Percentiles rank a stretch among this genome's conserved stretches.
Evolutionary conservation across 2,888 invertebrate genomes (phyloP).

Genomic region (Lapara coniferarum): DNA sequence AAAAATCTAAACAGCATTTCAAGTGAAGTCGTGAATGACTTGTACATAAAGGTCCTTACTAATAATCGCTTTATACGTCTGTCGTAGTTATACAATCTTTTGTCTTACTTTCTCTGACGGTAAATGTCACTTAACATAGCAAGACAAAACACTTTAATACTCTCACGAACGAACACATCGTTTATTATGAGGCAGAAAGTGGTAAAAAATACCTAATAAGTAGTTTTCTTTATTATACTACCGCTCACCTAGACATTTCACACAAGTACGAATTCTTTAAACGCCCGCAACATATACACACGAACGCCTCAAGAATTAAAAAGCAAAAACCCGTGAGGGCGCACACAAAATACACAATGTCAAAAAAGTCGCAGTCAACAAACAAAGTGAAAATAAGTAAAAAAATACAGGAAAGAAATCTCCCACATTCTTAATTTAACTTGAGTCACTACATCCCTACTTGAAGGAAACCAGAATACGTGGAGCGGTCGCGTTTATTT

Average conservation of each 20-base stretch:
- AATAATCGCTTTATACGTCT: no score
- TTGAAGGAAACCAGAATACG: conserved; percentile 53
- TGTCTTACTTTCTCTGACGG: no score
- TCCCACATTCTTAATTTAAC: conserved; percentile 83
- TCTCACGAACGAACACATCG: no score
- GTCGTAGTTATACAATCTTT: no score
- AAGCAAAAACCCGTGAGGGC: conserved; percentile 58
- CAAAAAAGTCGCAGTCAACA: conserved; percentile 81
- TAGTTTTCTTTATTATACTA: no score
- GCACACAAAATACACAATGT: conserved; percentile 78
- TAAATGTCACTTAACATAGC: no score
- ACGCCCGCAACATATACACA: conserved; percentile 47
- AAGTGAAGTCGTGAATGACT: no score
- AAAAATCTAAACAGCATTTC: no score
- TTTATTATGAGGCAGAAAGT: no score
- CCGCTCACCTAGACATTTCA: not conserved
- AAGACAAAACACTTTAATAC: no score
- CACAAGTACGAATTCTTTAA: not conserved
- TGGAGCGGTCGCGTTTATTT: conserved; percentile 39
- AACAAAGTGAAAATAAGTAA: conserved; percentile 69
- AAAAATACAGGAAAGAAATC: conserved; percentile 68
- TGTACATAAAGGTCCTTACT: no score
- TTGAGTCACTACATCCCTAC: conserved; percentile 81
- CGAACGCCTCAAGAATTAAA: conserved; percentile 78
- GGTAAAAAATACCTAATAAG: no score